phyloP scores from a whole-genome alignment of 2,888 invertebrate genomes.

The Epirrhoe alternata region DNA sequence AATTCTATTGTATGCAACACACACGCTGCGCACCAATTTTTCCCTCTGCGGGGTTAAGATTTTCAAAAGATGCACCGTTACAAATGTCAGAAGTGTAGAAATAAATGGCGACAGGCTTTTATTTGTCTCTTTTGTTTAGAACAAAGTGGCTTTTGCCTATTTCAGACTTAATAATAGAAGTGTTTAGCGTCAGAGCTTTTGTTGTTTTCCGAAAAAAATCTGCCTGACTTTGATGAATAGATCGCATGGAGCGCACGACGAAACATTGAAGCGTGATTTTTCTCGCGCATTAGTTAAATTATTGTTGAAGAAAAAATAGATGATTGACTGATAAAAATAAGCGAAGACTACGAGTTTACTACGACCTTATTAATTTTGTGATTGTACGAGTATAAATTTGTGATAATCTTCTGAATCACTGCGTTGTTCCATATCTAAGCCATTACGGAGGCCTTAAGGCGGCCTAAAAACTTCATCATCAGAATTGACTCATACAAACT shows the following conservation, averaged over 20 bases:
- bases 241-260: conserved; percentile 76
- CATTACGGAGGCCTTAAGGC: no score
- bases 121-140: conserved; percentile 76
- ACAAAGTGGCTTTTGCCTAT: conserved; percentile 80
- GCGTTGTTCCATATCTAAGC: no score
- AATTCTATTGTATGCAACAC: conserved; percentile 61
- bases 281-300: conserved; percentile 71
- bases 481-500: no score
- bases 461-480: no score
- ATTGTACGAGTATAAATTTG: no score
- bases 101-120: conserved; percentile 82
- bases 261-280: conserved; percentile 72
- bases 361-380: no score
- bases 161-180: conserved; percentile 78
- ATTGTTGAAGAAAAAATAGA: conserved; percentile 38
- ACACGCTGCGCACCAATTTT: conserved; percentile 77
- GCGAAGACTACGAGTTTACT: no score
- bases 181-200: conserved; percentile 82
- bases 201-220: conserved; percentile 73
- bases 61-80: conserved; percentile 76
- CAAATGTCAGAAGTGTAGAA: conserved; percentile 78
- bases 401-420: no score
- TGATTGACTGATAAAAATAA: conserved; percentile 1
- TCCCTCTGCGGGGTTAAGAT: conserved; percentile 68
- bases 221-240: conserved; percentile 67